phyloP scores from a whole-genome alignment of 1,140 invertebrate species.

The Anagrus nilaparvatae region DNA sequence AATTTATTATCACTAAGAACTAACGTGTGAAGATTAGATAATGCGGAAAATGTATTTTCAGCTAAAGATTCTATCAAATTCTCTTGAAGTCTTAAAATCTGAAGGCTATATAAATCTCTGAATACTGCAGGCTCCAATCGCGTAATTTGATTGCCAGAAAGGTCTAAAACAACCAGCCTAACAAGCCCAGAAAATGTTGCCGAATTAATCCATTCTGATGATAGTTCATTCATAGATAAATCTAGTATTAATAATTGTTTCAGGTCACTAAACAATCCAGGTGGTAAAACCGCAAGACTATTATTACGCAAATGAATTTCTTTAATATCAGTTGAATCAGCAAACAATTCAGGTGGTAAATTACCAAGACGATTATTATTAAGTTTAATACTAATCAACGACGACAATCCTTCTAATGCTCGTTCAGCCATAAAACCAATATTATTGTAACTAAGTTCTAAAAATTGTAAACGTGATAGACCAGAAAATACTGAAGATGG shows the following conservation, averaged over 20 bases:
- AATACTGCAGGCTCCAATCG: constrained; percentile 72
- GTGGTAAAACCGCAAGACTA: constrained; percentile 74
- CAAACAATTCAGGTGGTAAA: constrained; percentile 72
- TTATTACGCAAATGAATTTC: constrained; percentile 80
- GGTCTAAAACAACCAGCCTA: constrained; percentile 67
- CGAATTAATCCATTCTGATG: constrained; percentile 76
- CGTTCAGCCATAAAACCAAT: constrained; percentile 70
- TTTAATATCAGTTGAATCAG: constrained; percentile 66
- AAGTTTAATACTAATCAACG: constrained; percentile 65
- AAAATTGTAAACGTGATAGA: constrained; percentile 48
- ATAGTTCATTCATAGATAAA: constrained; percentile 75
- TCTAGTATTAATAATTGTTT: constrained; percentile 73
- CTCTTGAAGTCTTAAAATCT: constrained; percentile 71
- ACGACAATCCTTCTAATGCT: constrained; percentile 67
- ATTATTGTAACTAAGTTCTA: constrained; percentile 54
- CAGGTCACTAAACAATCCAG: constrained; percentile 73
- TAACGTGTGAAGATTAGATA: constrained; percentile 74
- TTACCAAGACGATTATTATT: constrained; percentile 73
- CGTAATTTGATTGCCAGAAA: constrained; percentile 70
- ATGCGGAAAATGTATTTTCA: constrained; percentile 70
- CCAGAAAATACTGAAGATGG: constrained; percentile 66
- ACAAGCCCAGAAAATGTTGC: constrained; percentile 77
- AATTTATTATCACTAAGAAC: constrained; percentile 79
- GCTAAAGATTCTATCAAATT: constrained; percentile 73
- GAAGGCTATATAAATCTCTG: constrained; percentile 67